These are phyloP conservation scores for Dolichomitus sp. DNA, from an alignment of 2,888 invertebrate genomes.

Conservation along the genomic window DNA sequence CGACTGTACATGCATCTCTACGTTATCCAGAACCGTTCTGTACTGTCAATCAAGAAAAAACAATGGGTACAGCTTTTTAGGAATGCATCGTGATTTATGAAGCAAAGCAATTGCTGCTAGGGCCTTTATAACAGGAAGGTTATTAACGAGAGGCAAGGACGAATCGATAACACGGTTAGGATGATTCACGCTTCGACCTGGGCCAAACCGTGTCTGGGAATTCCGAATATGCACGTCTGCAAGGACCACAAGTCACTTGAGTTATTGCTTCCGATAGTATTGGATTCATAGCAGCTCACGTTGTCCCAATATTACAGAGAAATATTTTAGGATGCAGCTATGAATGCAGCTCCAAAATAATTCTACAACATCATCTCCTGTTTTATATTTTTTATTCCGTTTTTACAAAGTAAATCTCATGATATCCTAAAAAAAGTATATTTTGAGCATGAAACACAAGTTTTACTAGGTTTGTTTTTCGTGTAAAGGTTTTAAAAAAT, in stretches of 20 bases:
- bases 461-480: no score
- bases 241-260: slow-evolving; percentile 42
- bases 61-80: slow-evolving; percentile 55
- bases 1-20: slow-evolving; percentile 3
- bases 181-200: slow-evolving; percentile 41
- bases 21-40: neutral
- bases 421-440: neutral
- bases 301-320: slow-evolving; percentile 29
- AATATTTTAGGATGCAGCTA: slow-evolving; percentile 23
- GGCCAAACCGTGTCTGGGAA: slow-evolving; percentile 51
- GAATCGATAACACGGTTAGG: slow-evolving; percentile 39
- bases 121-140: neutral
- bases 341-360: neutral
- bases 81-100: slow-evolving; percentile 53
- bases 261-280: slow-evolving; percentile 52
- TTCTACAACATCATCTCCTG: neutral
- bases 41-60: slow-evolving; percentile 30
- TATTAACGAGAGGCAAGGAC: slow-evolving; percentile 31
- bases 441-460: no score
- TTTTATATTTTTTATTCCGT: neutral
- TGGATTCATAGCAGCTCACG: slow-evolving; percentile 33
- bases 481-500: no score
- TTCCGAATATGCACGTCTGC: slow-evolving; percentile 47
- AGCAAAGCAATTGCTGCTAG: slow-evolving; percentile 39
- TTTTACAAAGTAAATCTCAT: neutral